Conservation (phyloP, 2,888 invertebrate genomes). For the Eulithis prunata region DNA sequence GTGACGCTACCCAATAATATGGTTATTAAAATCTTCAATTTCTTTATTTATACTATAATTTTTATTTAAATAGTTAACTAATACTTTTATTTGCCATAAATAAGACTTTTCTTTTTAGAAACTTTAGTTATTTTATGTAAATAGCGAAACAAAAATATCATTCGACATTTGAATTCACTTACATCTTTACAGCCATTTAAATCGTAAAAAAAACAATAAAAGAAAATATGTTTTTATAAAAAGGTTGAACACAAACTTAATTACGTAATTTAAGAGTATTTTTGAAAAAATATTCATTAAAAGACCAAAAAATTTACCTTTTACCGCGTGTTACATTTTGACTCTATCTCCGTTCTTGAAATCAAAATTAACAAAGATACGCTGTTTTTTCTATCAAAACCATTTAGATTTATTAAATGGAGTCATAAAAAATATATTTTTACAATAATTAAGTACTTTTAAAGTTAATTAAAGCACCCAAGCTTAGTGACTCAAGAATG, state of each 20-base stretch:
- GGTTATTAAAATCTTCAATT: slow-evolving; percentile 4
- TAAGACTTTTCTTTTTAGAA: slow-evolving; percentile 1
- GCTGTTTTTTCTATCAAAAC: too few relatives aligned
- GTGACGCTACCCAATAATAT: slow-evolving; percentile 17
- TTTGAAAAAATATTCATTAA: not conserved
- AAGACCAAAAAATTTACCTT: not conserved
- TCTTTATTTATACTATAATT: not conserved
- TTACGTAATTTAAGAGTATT: not conserved
- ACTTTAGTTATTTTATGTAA: not conserved
- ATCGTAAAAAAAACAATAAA: too few relatives aligned
- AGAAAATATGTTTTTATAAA: not conserved
- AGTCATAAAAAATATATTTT: too few relatives aligned
- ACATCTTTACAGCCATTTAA: not conserved
- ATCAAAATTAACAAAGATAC: too few relatives aligned
- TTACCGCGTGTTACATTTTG: too few relatives aligned
- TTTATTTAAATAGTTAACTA: not conserved
- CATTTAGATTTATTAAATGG: too few relatives aligned
- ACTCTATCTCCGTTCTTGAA: not conserved
- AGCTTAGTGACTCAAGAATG: too few relatives aligned
- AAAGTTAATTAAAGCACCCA: too few relatives aligned
- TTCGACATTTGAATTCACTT: not conserved
- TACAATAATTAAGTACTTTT: too few relatives aligned
- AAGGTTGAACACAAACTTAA: not conserved
- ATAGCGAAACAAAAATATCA: not conserved
- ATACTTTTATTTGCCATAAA: not conserved